A percentile compares a stretch with the other conserved stretches of the same genome.
These are phyloP conservation scores for Sylvilagus floridanus DNA, from an alignment of 2,797 vertebrate species.

Conservation along the genomic window DNA sequence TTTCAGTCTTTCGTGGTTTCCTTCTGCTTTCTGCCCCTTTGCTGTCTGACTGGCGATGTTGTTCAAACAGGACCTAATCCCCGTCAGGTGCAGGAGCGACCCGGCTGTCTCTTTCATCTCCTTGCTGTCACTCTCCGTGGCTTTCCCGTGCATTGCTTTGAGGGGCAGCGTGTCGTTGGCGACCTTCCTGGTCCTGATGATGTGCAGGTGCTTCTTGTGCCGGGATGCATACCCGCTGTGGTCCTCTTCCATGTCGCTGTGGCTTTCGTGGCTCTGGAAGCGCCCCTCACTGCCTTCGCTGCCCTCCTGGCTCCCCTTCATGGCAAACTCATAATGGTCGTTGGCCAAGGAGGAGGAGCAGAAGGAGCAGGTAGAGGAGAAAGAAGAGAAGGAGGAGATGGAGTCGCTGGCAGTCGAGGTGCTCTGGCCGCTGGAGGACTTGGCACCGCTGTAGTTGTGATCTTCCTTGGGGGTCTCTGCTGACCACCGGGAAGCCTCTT, in stretches of 20 bases:
- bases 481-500: slow-evolving; percentile 92
- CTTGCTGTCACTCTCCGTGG: slow-evolving; percentile 96
- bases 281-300: slow-evolving; percentile 88
- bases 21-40: slow-evolving; percentile 98
- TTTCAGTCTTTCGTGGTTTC: slow-evolving; percentile 96
- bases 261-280: slow-evolving; percentile 91
- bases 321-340: slow-evolving; percentile 89
- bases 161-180: slow-evolving; percentile 96
- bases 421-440: slow-evolving; percentile 91
- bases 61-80: slow-evolving; percentile 96
- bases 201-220: slow-evolving; percentile 93
- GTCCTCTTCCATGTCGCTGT: slow-evolving; percentile 76
- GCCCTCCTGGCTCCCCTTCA: slow-evolving; percentile 93
- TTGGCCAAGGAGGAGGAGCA: slow-evolving; percentile 89
- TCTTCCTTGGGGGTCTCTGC: slow-evolving; percentile 97
- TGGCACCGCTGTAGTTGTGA: slow-evolving; percentile 97
- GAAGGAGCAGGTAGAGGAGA: slow-evolving; percentile 67
- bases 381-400: slow-evolving; percentile 81
- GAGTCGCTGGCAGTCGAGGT: slow-evolving; percentile 91
- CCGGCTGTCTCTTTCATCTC: slow-evolving; percentile 99
- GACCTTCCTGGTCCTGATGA: slow-evolving; percentile 93
- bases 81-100: slow-evolving; percentile 97
- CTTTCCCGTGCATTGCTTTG: slow-evolving; percentile 97
- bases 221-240: slow-evolving; percentile 89
- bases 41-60: slow-evolving; percentile 98